Base-by-base conservation (phyloP, 2,797 vertebrate species). In the Phataginus tetradactyla region DNA sequence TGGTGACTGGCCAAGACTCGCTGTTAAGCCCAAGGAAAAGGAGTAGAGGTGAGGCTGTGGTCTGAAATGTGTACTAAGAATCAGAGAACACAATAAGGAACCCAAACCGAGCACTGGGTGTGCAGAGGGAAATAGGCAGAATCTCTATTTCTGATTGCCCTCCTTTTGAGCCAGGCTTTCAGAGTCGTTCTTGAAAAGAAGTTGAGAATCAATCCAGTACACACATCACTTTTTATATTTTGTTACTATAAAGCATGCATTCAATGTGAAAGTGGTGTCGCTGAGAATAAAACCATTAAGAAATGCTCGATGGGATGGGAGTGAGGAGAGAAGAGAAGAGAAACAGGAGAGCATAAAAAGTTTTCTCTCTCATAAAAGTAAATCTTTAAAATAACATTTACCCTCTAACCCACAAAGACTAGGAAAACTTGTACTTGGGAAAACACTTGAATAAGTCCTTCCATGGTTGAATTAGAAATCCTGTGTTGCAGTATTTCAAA, bases 181-280 rank as follows among this genome's bases (percentile, higher is more conserved):
- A 92, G 63, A 78, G 57, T 71, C 95, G 96, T 80, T 94, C 86
- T 96, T 87, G 75, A 91, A 96, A 96, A 97, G 75, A 94, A 95
- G 94, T 57, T 92, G 90, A 96, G 96, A 97, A 95, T 95, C 91
- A 96, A 88, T 92, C 39, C 51, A 66, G 78, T 45, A 57, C 21
- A 77, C n/a, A 83, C 6, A 69, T n/a, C 25, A 79, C 45, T 87
- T 63, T 92, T 69, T 69, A 94, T 45, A 66, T 95, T 93, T 94
- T 92, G 84, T 88, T 92, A 90, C 75, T 86, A 37, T 25, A 90
- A 94, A 96, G 77, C 14, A 25, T 10, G 10, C 1, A 7, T 92
- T 90, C 95, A 71, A 68, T 81, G 81, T 93, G 75, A 95, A 96
- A 89, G 80, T 45, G 42, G 29, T 59, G 83, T 57, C 71, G 27